Evolutionary conservation across 2,797 vertebrate genomes (phyloP).

Genomic region (Pangasius krempfi): DNA sequence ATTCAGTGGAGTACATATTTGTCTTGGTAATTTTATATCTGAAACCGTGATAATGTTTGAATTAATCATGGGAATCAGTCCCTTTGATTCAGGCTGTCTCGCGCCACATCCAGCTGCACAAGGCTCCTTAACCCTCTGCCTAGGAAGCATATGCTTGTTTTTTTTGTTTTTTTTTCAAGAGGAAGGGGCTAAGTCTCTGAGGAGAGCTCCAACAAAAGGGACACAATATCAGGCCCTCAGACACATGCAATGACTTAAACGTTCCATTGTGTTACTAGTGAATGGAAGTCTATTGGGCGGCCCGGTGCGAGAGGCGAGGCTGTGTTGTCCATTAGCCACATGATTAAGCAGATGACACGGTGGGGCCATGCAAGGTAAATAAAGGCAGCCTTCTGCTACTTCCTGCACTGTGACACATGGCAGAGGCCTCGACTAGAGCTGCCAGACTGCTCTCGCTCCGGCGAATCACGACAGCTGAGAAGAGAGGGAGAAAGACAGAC

Average conservation of each 20-base stretch:
- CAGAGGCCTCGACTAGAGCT: conserved; percentile 41
- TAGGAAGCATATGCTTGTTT: conserved; percentile 89
- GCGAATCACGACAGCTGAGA: conserved; percentile 56
- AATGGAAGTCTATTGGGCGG: conserved; percentile 89
- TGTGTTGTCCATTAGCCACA: conserved; percentile 91
- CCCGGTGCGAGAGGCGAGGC: conserved; percentile 79
- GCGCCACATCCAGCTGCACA: conserved; percentile 84
- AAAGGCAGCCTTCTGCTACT: conserved; percentile 94
- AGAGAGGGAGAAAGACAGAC: conserved; percentile 36
- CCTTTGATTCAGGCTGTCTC: conserved; percentile 72
- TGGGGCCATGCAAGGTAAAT: conserved; percentile 90
- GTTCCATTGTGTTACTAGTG: conserved; percentile 94
- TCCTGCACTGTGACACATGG: conserved; percentile 80
- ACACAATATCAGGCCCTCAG: conserved; percentile 84
- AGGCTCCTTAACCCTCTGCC: conserved; percentile 81
- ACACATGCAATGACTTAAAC: conserved; percentile 93
- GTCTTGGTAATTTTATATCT: conserved; percentile 80
- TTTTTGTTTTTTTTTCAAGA: conserved; percentile 54
- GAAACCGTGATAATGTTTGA: conserved; percentile 78
- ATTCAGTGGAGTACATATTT: conserved; percentile 79
- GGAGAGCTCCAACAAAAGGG: conserved; percentile 86
- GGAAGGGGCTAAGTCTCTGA: conserved; percentile 74
- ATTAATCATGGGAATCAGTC: conserved; percentile 83
- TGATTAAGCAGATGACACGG: conserved; percentile 98
- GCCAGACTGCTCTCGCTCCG: conserved; percentile 49